Evolutionary conservation across 1,140 invertebrate genomes (phyloP).

Genomic region (Drepana arcuata): DNA sequence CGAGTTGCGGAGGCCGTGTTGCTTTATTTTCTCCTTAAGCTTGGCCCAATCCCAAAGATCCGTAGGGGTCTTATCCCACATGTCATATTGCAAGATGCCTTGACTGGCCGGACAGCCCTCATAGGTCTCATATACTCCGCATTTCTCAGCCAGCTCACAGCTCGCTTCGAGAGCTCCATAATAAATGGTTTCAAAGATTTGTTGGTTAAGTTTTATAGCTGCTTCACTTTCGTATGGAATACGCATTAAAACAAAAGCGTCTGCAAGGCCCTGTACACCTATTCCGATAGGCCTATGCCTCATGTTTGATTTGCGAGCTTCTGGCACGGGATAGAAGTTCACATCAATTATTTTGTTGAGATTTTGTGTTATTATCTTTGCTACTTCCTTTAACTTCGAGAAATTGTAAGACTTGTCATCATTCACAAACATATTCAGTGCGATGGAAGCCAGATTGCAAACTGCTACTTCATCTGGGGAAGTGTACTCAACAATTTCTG

Average conservation of each 20-base stretch:
- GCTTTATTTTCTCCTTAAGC: constrained; percentile 89
- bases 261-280: constrained; percentile 97
- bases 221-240: constrained; percentile 92
- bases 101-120: constrained; percentile 93
- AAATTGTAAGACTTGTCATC: constrained; percentile 90
- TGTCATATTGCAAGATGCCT: constrained; percentile 98
- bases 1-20: constrained; percentile 95
- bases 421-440: constrained; percentile 96
- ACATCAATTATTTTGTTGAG: constrained; percentile 98
- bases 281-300: constrained; percentile 96
- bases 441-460: constrained; percentile 98
- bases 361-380: constrained; percentile 92
- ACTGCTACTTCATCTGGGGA: constrained; percentile 96
- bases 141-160: constrained; percentile 92
- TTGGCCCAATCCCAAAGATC: constrained; percentile 91
- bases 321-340: constrained; percentile 95
- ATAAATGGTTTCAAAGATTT: constrained; percentile 99
- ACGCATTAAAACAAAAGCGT: constrained; percentile 96
- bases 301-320: constrained; percentile 91
- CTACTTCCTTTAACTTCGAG: constrained; percentile 87
- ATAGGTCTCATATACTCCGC: constrained; percentile 94
- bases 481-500: constrained; percentile 97
- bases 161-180: constrained; percentile 97
- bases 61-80: constrained; percentile 94
- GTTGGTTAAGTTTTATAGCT: constrained; percentile 90